Conservation (phyloP, 2,113 vertebrate species). For the Vidua chalybeata region DNA sequence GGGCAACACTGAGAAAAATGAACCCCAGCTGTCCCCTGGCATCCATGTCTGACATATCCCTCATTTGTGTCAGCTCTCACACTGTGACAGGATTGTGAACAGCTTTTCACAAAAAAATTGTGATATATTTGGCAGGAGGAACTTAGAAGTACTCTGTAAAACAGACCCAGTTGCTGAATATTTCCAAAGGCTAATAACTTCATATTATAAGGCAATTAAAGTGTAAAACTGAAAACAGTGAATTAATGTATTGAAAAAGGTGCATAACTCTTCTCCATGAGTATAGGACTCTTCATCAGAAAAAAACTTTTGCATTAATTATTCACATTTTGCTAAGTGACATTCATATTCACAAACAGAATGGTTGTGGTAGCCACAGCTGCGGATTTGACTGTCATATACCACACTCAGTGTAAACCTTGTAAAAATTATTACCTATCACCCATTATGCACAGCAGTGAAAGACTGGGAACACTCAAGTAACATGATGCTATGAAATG, state of each 20-base stretch:
- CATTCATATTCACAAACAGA: background rate
- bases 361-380: background rate
- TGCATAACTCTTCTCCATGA: background rate
- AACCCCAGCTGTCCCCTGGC: background rate
- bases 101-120: background rate
- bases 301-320: background rate
- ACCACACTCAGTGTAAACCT: background rate
- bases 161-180: background rate
- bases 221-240: background rate
- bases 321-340: background rate
- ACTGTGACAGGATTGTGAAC: background rate
- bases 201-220: background rate
- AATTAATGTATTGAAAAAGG: background rate
- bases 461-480: background rate
- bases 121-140: background rate
- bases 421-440: background rate
- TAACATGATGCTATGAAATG: background rate
- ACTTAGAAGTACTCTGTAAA: background rate
- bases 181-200: background rate
- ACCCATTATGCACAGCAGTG: background rate
- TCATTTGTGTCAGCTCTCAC: background rate
- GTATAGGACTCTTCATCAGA: background rate
- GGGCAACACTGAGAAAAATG: background rate
- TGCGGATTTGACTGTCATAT: background rate
- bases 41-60: background rate